Evolutionary conservation across 2,888 invertebrate genomes (phyloP).

Genomic region (Apamea sordens): DNA sequence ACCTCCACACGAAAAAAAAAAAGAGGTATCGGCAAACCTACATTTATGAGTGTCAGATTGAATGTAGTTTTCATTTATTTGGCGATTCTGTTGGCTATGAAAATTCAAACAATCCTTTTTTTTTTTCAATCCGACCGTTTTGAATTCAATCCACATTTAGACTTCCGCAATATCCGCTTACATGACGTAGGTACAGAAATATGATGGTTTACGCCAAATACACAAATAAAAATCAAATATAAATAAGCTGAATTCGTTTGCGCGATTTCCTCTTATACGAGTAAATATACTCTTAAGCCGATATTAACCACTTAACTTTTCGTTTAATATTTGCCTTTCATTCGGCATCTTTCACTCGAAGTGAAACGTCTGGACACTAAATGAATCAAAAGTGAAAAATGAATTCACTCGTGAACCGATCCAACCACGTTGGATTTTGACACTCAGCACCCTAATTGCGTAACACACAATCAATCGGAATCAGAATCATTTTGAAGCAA

Average conservation of each 20-base stretch:
- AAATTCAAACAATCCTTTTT: neutral
- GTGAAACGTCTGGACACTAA: neutral
- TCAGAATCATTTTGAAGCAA: too few relatives aligned
- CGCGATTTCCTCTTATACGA: conserved; percentile 3
- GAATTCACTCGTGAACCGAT: neutral
- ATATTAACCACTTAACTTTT: neutral
- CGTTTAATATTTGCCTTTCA: neutral
- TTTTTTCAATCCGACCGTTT: conserved; percentile 5
- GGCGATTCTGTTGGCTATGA: too few relatives aligned
- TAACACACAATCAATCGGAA: too few relatives aligned
- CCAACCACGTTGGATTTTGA: neutral
- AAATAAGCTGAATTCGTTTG: conserved; percentile 3
- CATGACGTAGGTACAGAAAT: conserved; percentile 46
- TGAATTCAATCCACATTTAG: conserved; percentile 19
- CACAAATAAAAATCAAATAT: conserved; percentile 35
- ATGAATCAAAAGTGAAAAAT: neutral
- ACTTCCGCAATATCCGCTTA: conserved; percentile 48
- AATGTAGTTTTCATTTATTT: neutral
- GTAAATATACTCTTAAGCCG: too few relatives aligned
- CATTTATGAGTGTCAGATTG: neutral
- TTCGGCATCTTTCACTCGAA: neutral
- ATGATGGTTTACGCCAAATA: conserved; percentile 38
- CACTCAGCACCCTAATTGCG: too few relatives aligned
- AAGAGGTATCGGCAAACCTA: too few relatives aligned
- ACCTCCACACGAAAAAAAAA: too few relatives aligned